These are phyloP conservation scores for Pongo pygmaeus DNA, from an alignment of 2,113 vertebrate genomes.

Conservation along the genomic window DNA sequence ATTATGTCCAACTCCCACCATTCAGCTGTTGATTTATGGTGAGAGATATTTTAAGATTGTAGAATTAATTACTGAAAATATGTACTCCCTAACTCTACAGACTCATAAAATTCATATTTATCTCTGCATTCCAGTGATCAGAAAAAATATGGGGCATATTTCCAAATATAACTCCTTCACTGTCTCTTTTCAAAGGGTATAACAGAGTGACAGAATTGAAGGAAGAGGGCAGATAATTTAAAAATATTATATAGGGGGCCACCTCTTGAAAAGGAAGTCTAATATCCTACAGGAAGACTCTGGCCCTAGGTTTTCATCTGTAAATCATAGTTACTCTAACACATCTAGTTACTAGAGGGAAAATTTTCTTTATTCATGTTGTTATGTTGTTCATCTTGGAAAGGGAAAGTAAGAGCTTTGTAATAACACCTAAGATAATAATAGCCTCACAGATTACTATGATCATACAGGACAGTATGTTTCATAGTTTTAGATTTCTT, in stretches of 20 bases:
- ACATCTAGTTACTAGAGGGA: not conserved
- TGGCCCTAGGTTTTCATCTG: not conserved
- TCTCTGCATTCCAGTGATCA: not conserved
- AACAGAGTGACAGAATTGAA: not conserved
- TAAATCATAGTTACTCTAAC: not conserved
- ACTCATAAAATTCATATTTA: not conserved
- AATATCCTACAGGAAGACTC: not conserved
- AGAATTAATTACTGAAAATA: conserved; percentile 39
- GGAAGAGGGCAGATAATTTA: not conserved
- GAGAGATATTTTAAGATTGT: not conserved
- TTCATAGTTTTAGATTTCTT: not conserved
- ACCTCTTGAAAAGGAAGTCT: not conserved
- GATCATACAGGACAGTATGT: not conserved
- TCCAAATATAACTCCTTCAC: not conserved
- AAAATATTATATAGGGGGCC: not conserved
- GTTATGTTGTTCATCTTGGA: not conserved
- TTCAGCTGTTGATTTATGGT: not conserved
- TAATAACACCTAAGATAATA: not conserved
- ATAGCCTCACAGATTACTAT: not conserved
- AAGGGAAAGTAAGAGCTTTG: conserved; percentile 12
- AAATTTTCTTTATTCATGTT: conserved; percentile 15
- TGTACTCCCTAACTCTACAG: not conserved
- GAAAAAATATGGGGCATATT: not conserved
- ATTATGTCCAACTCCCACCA: not conserved
- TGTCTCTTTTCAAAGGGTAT: not conserved